These are phyloP conservation scores for Lordiphosa fenestrarum DNA, from an alignment of 2,888 invertebrate species.

Conservation along the genomic window DNA sequence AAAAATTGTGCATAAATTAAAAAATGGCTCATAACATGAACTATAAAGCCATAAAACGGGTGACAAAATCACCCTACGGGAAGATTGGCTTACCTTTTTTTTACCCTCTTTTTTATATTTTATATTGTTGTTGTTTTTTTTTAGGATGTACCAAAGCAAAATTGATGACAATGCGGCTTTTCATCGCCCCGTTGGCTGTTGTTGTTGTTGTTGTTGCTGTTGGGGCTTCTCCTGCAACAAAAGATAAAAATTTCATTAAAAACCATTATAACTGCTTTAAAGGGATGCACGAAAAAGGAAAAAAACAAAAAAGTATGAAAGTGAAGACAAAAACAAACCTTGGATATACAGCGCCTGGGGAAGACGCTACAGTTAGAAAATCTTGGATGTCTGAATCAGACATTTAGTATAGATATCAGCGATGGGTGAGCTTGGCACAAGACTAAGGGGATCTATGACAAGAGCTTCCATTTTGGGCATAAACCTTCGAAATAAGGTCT, in stretches of 20 bases:
- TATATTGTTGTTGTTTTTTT: slow-evolving; percentile 22
- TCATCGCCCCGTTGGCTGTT: slow-evolving; percentile 54
- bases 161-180: slow-evolving; percentile 73
- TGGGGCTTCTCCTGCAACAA: slow-evolving; percentile 59
- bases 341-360: slow-evolving; percentile 11
- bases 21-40: slow-evolving; percentile 54
- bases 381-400: too few relatives aligned
- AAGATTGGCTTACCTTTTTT: slow-evolving; percentile 39
- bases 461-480: too few relatives aligned
- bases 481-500: too few relatives aligned
- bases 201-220: slow-evolving; percentile 13
- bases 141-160: slow-evolving; percentile 37
- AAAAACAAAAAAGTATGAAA: slow-evolving; percentile 21
- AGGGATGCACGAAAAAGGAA: slow-evolving; percentile 36
- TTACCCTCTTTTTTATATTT: slow-evolving; percentile 20
- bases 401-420: too few relatives aligned
- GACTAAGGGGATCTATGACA: too few relatives aligned
- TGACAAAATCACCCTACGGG: slow-evolving; percentile 31
- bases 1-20: slow-evolving; percentile 68
- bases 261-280: slow-evolving; percentile 60
- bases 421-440: too few relatives aligned
- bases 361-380: slow-evolving; percentile 12
- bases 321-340: slow-evolving; percentile 17
- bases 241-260: slow-evolving; percentile 74
- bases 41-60: slow-evolving; percentile 54